Evolutionary conservation across 2,797 vertebrate genomes (phyloP).

Genomic region (Antennarius maculatus): DNA sequence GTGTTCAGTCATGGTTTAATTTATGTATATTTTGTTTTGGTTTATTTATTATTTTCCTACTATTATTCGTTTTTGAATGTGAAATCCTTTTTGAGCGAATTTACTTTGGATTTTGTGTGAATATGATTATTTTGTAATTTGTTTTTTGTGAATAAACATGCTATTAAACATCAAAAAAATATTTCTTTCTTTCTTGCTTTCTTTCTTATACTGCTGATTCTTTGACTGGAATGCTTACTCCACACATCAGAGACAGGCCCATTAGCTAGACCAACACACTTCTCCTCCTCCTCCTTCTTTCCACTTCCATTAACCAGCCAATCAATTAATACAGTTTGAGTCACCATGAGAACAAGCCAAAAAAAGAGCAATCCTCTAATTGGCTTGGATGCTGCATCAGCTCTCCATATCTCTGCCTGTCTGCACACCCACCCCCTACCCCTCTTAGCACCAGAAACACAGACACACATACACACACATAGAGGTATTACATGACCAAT

Average conservation of each 20-base stretch:
- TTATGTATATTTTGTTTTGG: no score
- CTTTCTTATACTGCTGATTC: conserved; percentile 72
- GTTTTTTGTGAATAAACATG: no score
- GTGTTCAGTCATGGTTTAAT: no score
- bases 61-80: no score
- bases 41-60: no score
- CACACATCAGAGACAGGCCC: conserved; percentile 63
- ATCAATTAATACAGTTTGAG: conserved; percentile 84
- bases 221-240: conserved; percentile 78
- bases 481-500: conserved; percentile 14
- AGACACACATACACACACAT: conserved; percentile 4
- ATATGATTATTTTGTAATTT: no score
- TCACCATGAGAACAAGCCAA: conserved; percentile 68
- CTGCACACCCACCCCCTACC: conserved; percentile 34
- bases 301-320: conserved; percentile 79
- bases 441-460: not conserved
- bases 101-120: no score
- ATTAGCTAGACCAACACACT: conserved; percentile 80
- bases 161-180: no score
- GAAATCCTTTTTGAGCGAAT: no score
- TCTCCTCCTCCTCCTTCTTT: conserved; percentile 39
- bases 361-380: conserved; percentile 83
- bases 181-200: conserved; percentile 7
- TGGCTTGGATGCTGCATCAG: conserved; percentile 76
- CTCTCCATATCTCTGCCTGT: conserved; percentile 57